Evolutionary conservation across 2,797 vertebrate species (phyloP).

Genomic region (Malurus leucopterus): DNA sequence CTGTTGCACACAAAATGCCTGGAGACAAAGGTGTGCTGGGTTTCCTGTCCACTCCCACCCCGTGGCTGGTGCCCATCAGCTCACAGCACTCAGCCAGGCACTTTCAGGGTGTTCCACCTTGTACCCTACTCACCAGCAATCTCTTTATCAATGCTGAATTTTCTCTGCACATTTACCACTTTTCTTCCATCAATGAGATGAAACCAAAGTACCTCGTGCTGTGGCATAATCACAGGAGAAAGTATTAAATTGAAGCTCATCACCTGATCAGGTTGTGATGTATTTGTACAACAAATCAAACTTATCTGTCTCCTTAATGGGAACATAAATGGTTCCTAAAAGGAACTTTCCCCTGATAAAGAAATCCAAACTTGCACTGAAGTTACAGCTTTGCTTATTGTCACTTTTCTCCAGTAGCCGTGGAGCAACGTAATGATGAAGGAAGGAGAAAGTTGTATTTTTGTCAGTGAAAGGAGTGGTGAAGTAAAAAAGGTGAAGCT

Average conservation of each 20-base stretch:
- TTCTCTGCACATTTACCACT: neutral
- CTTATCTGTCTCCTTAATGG: neutral
- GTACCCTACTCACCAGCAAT: neutral
- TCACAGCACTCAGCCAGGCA: neutral
- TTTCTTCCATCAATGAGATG: neutral
- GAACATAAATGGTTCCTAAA: neutral
- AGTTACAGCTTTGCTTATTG: neutral
- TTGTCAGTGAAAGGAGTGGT: neutral
- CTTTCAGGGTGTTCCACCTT: neutral
- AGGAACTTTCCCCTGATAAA: neutral
- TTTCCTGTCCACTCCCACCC: neutral
- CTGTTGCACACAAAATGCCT: neutral
- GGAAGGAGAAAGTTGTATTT: neutral
- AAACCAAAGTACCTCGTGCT: neutral
- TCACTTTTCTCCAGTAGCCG: neutral
- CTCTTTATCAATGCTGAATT: neutral
- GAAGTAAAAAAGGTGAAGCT: neutral
- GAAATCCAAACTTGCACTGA: neutral
- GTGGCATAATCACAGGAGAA: neutral
- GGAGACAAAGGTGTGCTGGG: neutral
- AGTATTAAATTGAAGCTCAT: neutral
- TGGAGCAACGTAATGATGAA: neutral
- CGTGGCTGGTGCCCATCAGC: neutral
- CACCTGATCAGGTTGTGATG: neutral
- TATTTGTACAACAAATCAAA: neutral